Evolutionary conservation across 2,888 invertebrate genomes (phyloP).

Genomic region (Drosophila anomelani): DNA sequence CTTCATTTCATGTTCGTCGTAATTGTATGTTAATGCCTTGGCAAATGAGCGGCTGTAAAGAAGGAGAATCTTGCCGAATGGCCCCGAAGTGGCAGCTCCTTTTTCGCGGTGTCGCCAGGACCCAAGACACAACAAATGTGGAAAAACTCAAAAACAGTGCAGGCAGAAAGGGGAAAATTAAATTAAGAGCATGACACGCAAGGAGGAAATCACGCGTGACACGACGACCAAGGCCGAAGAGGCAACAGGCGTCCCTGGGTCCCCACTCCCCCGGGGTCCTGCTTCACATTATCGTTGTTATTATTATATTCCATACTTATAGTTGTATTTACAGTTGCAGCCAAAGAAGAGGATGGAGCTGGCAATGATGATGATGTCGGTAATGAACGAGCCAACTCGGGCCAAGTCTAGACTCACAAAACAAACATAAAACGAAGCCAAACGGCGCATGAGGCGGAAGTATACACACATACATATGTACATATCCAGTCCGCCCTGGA

Average conservation of each 20-base stretch:
- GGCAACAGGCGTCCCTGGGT: constrained; percentile 25
- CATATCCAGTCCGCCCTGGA: constrained; percentile 12
- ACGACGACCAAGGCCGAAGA: constrained; percentile 29
- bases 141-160: background rate
- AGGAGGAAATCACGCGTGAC: constrained; percentile 66
- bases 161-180: constrained; percentile 49
- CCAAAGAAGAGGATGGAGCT: constrained; percentile 5
- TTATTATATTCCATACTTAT: constrained; percentile 64
- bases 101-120: constrained; percentile 20
- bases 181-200: constrained; percentile 64
- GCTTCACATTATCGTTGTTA: constrained; percentile 59
- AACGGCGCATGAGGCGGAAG: constrained; percentile 34
- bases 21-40: constrained; percentile 66
- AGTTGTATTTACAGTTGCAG: constrained; percentile 60
- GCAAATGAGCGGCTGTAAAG: constrained; percentile 56
- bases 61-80: background rate
- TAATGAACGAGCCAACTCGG: constrained; percentile 67
- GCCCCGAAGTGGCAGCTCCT: background rate
- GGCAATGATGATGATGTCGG: constrained; percentile 47
- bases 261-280: constrained; percentile 47
- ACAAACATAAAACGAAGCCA: constrained; percentile 59
- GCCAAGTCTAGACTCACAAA: constrained; percentile 57
- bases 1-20: constrained; percentile 35
- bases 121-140: constrained; percentile 1
- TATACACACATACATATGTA: constrained; percentile 17